These are phyloP conservation scores for Hydropotes inermis DNA, from an alignment of 2,113 vertebrate species.

Conservation along the genomic window DNA sequence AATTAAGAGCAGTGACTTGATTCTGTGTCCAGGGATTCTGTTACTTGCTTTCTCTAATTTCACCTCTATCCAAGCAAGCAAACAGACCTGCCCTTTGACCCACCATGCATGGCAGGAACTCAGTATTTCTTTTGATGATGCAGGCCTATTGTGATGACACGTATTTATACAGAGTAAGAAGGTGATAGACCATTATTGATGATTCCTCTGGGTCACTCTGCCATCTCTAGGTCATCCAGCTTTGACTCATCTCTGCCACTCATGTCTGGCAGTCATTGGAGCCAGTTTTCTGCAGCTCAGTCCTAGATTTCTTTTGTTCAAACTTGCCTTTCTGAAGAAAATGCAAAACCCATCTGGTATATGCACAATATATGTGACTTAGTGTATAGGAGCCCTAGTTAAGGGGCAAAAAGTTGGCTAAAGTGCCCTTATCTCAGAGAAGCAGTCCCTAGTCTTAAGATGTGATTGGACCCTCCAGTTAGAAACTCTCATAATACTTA, in stretches of 20 bases:
- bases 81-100: neutral
- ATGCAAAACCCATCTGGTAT: neutral
- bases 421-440: neutral
- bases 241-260: neutral
- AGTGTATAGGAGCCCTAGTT: neutral
- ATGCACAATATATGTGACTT: neutral
- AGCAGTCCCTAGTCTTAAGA: neutral
- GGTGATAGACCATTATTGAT: neutral
- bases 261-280: neutral
- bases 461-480: neutral
- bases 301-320: neutral
- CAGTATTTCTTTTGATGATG: neutral
- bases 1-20: neutral
- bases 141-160: neutral
- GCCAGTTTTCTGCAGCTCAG: neutral
- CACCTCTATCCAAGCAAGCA: neutral
- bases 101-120: neutral
- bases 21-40: neutral
- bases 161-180: neutral
- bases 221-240: neutral
- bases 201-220: neutral
- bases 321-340: neutral
- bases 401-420: neutral
- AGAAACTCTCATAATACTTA: neutral
- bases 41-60: neutral